phyloP scores from a whole-genome alignment of 2,113 vertebrate genomes.

The Mirza zaza region DNA sequence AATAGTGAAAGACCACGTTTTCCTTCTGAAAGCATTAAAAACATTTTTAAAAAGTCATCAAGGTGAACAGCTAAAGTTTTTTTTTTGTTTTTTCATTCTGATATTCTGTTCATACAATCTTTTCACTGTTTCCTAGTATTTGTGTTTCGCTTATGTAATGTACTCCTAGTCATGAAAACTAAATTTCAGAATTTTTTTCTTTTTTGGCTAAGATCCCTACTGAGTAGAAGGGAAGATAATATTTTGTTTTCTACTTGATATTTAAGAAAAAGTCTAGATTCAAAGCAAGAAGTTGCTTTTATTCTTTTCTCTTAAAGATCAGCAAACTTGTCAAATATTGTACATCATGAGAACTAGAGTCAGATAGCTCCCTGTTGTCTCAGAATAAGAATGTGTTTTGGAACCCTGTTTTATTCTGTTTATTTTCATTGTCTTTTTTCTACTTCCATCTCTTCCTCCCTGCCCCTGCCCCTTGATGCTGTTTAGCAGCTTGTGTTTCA shows the following conservation, averaged over 20 bases:
- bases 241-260: conserved; percentile 17
- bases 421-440: conserved; percentile 33
- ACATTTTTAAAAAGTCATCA: not conserved
- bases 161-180: not conserved
- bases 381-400: conserved; percentile 28
- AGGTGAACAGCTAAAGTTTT: not conserved
- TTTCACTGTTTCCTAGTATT: not conserved
- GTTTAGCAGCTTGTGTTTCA: conserved; percentile 7
- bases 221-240: conserved; percentile 6
- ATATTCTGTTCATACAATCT: not conserved
- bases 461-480: not conserved
- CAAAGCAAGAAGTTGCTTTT: not conserved
- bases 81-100: not conserved
- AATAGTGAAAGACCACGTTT: not conserved
- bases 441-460: not conserved
- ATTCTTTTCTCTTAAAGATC: conserved; percentile 8
- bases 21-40: not conserved
- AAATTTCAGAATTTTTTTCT: not conserved
- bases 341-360: conserved; percentile 15
- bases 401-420: not conserved
- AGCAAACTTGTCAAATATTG: conserved; percentile 27
- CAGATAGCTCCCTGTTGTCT: not conserved
- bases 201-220: not conserved
- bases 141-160: not conserved
- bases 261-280: conserved; percentile 31